Evolutionary conservation across 53 echinoderm and acorn worm genomes (phyloP), one percentile per base, ranked within the genome.

Genomic region (Echinometra lucunter): DNA sequence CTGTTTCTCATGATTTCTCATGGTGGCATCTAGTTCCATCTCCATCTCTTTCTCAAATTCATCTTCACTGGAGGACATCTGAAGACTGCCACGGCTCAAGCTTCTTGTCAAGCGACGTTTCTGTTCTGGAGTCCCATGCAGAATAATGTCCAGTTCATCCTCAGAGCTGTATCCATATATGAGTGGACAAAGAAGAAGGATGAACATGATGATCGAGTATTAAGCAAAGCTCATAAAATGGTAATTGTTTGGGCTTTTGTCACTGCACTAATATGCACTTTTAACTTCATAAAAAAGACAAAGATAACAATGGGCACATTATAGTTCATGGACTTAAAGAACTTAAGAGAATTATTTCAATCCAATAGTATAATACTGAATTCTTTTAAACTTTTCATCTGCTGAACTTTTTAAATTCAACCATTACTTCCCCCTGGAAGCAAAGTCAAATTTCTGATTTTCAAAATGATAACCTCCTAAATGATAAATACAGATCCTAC

Each of bases 31-130:
- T 45, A 99, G 94, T 63, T 98, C 99, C 57, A 85, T 94, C 69
- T 99, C 99, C 98, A 99, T 98, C 93, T 99, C 99, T 87, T 98
- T 99, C 91, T 99, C 99, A 95, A 99, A 99, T 25, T 99, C 99
- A 98, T 99, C 99, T 49, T 97, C 99, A 83, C 99, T 99, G 45
- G 99, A 99, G 83, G 98, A 98, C 95, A 99, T 82, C 89, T 99
- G 97, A 35, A 99, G 95, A 92, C 98, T 98, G 91, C 99, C 99
- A 38, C 98, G 94, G 92, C 99, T 99, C 45, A 99, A 74, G 78
- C 98, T 98, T 40, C 99, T 88, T 4, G 96, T 93, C 94, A 99
- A 92, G 82, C 94, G 95, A 44, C 98, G 94, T 91, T 98, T 99
- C 95, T 98, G 97, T 92, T 99, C 89, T 2, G 96, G 95, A 42